Evolutionary conservation across 1,140 invertebrate species (phyloP).

Genomic region (Drosophila baimaii): DNA sequence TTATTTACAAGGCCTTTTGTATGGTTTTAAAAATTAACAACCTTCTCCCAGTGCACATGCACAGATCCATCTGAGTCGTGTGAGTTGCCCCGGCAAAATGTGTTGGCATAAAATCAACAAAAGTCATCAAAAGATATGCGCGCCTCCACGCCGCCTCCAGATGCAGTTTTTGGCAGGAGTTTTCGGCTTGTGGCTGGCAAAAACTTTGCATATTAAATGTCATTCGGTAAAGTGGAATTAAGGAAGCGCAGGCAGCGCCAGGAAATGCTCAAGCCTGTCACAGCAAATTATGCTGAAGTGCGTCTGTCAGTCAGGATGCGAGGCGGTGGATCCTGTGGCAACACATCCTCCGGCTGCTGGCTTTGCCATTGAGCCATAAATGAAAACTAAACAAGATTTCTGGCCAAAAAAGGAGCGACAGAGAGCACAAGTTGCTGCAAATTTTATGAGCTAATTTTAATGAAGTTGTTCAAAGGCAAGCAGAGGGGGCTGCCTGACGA

Average conservation of each 20-base stretch:
- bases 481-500: constrained; percentile 32
- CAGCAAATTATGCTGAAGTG: constrained; percentile 80
- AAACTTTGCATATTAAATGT: constrained; percentile 82
- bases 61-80: constrained; percentile 51
- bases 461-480: constrained; percentile 61
- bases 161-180: constrained; percentile 17
- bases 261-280: constrained; percentile 70
- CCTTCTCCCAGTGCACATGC: constrained; percentile 9
- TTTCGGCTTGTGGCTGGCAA: constrained; percentile 28
- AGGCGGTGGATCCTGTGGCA: constrained; percentile 48
- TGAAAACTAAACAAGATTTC: constrained; percentile 82
- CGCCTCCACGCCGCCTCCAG: constrained; percentile 36
- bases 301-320: constrained; percentile 73
- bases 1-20: too few species aligned
- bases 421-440: constrained; percentile 58
- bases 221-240: constrained; percentile 82
- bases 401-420: constrained; percentile 39
- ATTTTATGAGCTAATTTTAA: constrained; percentile 83
- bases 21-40: too few species aligned
- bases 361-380: constrained; percentile 75
- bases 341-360: constrained; percentile 53
- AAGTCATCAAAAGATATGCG: constrained; percentile 81
- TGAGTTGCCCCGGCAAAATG: constrained; percentile 33
- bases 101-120: constrained; percentile 78
- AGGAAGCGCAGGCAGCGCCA: constrained; percentile 57